Evolutionary conservation across 2,888 invertebrate genomes (phyloP).

Genomic region (Cloeon dipterum): DNA sequence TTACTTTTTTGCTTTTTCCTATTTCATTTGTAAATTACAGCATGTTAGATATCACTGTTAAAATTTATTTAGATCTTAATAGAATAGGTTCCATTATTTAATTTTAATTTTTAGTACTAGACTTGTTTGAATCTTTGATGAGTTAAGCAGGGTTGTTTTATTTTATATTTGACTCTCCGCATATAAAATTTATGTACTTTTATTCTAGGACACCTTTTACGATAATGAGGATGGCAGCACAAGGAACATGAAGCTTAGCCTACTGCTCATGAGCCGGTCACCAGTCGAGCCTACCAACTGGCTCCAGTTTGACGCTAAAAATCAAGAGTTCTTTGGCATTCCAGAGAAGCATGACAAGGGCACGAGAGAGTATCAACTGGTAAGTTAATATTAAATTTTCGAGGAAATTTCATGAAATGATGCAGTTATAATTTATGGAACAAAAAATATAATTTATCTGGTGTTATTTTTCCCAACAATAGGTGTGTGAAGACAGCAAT

Average conservation of each 20-base stretch:
- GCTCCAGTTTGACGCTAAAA: slow-evolving; percentile 72
- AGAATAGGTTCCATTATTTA: slow-evolving; percentile 2
- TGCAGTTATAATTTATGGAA: too few relatives aligned
- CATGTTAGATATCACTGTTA: slow-evolving; percentile 1
- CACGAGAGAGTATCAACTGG: slow-evolving; percentile 51
- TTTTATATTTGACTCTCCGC: too few relatives aligned
- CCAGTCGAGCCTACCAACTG: slow-evolving; percentile 45
- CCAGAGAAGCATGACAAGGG: slow-evolving; percentile 50
- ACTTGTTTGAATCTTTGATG: too few relatives aligned
- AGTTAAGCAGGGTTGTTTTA: too few relatives aligned
- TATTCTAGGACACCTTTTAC: slow-evolving; percentile 79
- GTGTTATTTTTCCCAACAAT: neutral
- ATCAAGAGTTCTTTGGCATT: slow-evolving; percentile 74
- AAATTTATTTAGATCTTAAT: neutral
- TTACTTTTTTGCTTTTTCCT: too few relatives aligned
- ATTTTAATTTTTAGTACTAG: neutral
- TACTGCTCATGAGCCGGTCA: slow-evolving; percentile 47
- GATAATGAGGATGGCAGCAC: slow-evolving; percentile 69
- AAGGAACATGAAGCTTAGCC: slow-evolving; percentile 41
- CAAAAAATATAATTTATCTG: too few relatives aligned
- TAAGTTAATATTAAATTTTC: slow-evolving; percentile 13
- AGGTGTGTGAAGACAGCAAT: slow-evolving; percentile 49
- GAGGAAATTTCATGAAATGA: too few relatives aligned
- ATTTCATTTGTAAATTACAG: slow-evolving; percentile 1
- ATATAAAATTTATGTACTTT: too few relatives aligned